phyloP scores from a whole-genome alignment of 2,113 vertebrate species.

The Solea solea region DNA sequence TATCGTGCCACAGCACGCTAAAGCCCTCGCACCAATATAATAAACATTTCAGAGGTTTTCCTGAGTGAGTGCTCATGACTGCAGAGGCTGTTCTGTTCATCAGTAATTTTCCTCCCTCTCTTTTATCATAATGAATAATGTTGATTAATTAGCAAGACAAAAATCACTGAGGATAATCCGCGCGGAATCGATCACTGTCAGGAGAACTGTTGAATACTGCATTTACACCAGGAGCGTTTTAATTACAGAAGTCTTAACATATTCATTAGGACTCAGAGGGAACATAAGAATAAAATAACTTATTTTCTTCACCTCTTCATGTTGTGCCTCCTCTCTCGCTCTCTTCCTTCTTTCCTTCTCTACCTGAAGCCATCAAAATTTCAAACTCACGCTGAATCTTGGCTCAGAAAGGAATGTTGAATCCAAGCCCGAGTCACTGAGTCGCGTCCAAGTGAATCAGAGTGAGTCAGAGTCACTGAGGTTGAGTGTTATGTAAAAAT shows the following conservation, averaged over 20 bases:
- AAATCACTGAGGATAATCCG: slow-evolving; percentile 83
- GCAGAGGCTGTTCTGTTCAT: slow-evolving; percentile 78
- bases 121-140: slow-evolving; percentile 85
- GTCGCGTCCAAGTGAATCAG: too few species aligned
- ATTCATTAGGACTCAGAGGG: slow-evolving; percentile 59
- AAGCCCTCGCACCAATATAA: slow-evolving; percentile 34
- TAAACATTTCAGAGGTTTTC: slow-evolving; percentile 64
- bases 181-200: slow-evolving; percentile 87
- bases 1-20: neutral
- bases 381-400: too few species aligned
- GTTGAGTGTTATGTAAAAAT: too few species aligned
- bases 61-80: slow-evolving; percentile 71
- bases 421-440: too few species aligned
- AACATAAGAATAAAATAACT: slow-evolving; percentile 43
- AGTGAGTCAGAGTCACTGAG: too few species aligned
- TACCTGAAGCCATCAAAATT: too few species aligned
- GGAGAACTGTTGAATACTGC: slow-evolving; percentile 81
- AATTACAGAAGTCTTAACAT: slow-evolving; percentile 77
- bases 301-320: neutral
- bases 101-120: slow-evolving; percentile 52
- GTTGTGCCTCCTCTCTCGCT: too few species aligned
- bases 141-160: slow-evolving; percentile 87
- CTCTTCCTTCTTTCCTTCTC: too few species aligned
- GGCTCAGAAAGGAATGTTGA: too few species aligned
- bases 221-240: slow-evolving; percentile 82